phyloP scores from a whole-genome alignment of 2,888 invertebrate species.

The Neoaliturus tenellus region DNA sequence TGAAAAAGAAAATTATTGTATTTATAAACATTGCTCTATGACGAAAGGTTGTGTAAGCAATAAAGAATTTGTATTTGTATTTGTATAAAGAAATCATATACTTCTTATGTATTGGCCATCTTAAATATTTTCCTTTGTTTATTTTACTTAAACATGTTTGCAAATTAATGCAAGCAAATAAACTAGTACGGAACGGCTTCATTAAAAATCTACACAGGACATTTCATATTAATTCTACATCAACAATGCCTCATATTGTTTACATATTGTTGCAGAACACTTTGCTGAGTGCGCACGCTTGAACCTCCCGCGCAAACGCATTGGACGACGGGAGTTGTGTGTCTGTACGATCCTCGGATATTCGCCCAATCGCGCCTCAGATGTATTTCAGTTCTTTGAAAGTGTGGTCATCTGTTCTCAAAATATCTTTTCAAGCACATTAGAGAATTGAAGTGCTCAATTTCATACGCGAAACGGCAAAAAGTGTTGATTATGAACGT shows the following conservation, averaged over 20 bases:
- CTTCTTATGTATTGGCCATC: too few species aligned
- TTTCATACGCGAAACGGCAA: not conserved
- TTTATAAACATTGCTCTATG: too few species aligned
- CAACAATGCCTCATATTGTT: not conserved
- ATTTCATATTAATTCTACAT: not conserved
- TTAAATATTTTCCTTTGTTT: too few species aligned
- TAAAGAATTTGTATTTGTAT: too few species aligned
- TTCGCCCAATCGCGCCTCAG: slow-evolving; percentile 55
- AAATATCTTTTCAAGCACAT: slow-evolving; percentile 68
- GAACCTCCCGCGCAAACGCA: slow-evolving; percentile 51
- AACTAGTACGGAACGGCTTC: too few species aligned
- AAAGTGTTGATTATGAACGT: not conserved
- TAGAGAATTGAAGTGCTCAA: not conserved
- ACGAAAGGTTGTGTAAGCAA: too few species aligned
- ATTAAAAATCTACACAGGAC: too few species aligned
- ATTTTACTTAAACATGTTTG: too few species aligned
- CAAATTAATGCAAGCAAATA: too few species aligned
- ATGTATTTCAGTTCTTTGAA: slow-evolving; percentile 69
- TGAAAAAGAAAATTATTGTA: too few species aligned
- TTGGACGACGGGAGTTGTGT: slow-evolving; percentile 30
- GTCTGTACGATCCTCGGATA: slow-evolving; percentile 34
- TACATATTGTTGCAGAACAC: not conserved
- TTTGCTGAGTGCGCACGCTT: slow-evolving; percentile 28
- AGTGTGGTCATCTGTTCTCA: slow-evolving; percentile 71
- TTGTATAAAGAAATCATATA: too few species aligned